phyloP scores from a whole-genome alignment of 2,888 invertebrate species.

The Dascillus cervinus region DNA sequence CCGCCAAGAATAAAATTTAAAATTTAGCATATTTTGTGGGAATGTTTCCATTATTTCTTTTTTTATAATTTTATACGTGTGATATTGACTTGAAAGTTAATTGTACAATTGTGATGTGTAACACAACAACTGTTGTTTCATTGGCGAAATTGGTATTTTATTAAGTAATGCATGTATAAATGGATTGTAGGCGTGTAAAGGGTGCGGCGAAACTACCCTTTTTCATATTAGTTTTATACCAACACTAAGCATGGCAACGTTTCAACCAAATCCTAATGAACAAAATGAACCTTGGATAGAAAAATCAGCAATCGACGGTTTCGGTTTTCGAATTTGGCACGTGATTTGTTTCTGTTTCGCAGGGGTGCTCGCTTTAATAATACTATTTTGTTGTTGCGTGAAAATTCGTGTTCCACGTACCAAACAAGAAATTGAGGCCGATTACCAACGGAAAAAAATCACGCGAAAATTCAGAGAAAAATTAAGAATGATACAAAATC shows the following conservation, averaged over 20 bases:
- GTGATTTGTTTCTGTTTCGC: constrained; percentile 64
- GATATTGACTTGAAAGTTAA: no score
- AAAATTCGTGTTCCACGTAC: constrained; percentile 88
- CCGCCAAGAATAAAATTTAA: no score
- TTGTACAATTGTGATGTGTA: no score
- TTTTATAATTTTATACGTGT: no score
- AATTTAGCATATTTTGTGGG: no score
- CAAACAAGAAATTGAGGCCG: constrained; percentile 92
- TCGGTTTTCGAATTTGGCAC: constrained; percentile 77
- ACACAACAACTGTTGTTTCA: no score
- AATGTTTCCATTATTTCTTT: no score
- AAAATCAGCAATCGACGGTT: constrained; percentile 55
- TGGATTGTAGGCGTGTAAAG: constrained; percentile 11
- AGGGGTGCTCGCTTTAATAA: constrained; percentile 54
- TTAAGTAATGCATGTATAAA: constrained; percentile 15
- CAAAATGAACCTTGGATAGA: constrained; percentile 60
- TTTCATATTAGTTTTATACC: no score
- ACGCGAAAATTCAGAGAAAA: constrained; percentile 76
- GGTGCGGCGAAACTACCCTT: constrained; percentile 15
- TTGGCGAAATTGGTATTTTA: constrained; percentile 9
- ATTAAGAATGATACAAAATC: constrained; percentile 72
- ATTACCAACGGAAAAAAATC: constrained; percentile 77
- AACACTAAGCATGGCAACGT: constrained; percentile 33
- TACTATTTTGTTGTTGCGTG: constrained; percentile 83
- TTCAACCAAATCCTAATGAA: constrained; percentile 37